Evolutionary conservation across 2,797 vertebrate species (phyloP), one percentile per base, ranked within the genome.

Genomic region (Percopsis omiscomaycus): DNA sequence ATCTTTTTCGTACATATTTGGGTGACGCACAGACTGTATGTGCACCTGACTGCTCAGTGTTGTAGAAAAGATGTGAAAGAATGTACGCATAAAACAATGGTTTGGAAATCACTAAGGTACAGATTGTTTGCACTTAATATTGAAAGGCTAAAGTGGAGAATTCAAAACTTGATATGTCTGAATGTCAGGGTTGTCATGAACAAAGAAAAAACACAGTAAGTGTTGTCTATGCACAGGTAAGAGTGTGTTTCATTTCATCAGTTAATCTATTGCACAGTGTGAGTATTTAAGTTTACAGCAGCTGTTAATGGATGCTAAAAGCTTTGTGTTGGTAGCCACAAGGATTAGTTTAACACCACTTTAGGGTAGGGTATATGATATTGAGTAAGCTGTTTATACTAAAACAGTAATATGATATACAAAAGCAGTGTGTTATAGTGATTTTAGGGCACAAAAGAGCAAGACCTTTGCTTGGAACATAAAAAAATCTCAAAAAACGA

Each of bases 1-100:
- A 79, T 84, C 66, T 81, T 82, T 82, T 72, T 73, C 47, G 71
- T 64, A 64, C 61, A 54, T 55, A 27, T 61, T 63, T 67, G 59
- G 58, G 28, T 60, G 72, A 73, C 77, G 74, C 55, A 73, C 45
- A 57, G 59, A 49, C 49, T 15, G 46, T 22, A 37, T 37, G 32
- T 37, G 32, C 2, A 37, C 32, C 32, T 37, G 32, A 37, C 32
- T 37, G 32, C 32, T 37, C 32, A 37, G 2, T 37, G 6, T 37
- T 5, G 32, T 22, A 16, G 37, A 14, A 61, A 56, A 47, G 57
- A n/a, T 55, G 49, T 64, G 44, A 65, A n/a, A 14, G 61, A 28
- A 22, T 71, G 47, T 57, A 44, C 49, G 12, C 6, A 37, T 37
- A 51, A 30, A 16, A 28, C 9, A 0, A 46, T 45, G 15, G 6